Evolutionary conservation across 2,797 vertebrate genomes (phyloP), one percentile per base, ranked within the genome.

Genomic region (Macropodus opercularis): DNA sequence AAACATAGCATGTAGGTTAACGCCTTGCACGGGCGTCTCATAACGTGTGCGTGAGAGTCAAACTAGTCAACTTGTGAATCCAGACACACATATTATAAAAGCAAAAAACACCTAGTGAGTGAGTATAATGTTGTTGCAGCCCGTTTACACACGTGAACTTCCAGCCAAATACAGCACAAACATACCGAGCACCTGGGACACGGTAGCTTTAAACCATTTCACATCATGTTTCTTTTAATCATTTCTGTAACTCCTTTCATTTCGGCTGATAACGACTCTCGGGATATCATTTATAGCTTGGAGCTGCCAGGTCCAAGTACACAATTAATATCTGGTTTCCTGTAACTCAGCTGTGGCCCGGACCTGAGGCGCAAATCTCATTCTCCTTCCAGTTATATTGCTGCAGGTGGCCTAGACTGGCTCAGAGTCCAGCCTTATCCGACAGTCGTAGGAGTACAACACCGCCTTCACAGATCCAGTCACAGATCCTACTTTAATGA

Each of bases 101-200:
- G 29, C 26, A 15, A 15, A 11, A 58, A 47, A 64, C 56, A 55
- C 35, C 41, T 31, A 38, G 22, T 39, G 58, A 3, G n/a, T n/a
- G 31, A 5, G 18, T 1, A 10, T 22, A 24, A 48, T 31, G 17
- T 1, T 22, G 46, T 44, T n/a, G n/a, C n/a, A n/a, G n/a, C n/a
- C n/a, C n/a, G n/a, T n/a, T n/a, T 63, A 47, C 35, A 26, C 61
- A 66, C 58, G 59, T 1, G 9, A 57, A 43, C 55, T 21, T 64
- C 2, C 9, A 26, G 47, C 60, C 39, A 50, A 53, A 31, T 13
- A 0, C 24, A 13, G 12, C n/a, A 9, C 29, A 31, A 10, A 10
- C 35, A 39, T n/a, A 9, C 31, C 7, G 11, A 57, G 32, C n/a
- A 18, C 22, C 0, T 1, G 32, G 6, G 18, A 53, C 10, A 2